Base-by-base conservation (phyloP, 2,797 vertebrate species). In the Coregonus sp. region DNA sequence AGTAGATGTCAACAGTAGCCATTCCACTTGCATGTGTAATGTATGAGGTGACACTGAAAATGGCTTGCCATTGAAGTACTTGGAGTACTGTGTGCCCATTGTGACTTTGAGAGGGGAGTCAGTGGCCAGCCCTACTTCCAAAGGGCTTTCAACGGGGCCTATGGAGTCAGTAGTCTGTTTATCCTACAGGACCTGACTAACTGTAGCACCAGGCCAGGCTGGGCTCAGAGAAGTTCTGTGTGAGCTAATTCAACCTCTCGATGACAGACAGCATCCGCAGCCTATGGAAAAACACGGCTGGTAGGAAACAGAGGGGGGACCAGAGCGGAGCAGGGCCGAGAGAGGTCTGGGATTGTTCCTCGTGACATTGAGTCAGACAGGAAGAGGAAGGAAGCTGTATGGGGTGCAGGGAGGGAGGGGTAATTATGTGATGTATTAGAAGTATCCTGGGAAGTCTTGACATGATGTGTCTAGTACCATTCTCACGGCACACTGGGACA, bases 291-390 rank as follows among this genome's bases (percentile, higher is more conserved):
- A 75, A 16, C 63, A 74, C 59, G 63, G 16, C 29, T 63, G 54
- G 12, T 14, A 25, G 61, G 75, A 80, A 82, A 75, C 66, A 76
- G 83, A 78, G 75, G 81, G 84, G 83, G 75, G 77, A 86, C 84
- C 51, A 15, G 14, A 50, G 74, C 14, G 75, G 81, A 86, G 81
- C 77, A 25, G n/a, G n/a, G 7, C 5, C 15, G n/a, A 61, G 5
- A 25, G n/a, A 7, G 59, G 59, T 9, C 59, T 7, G n/a, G 70
- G 78, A 77, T 88, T 90, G 88, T 88, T 80, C 79, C 79, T 79
- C 7, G 71, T 80, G 78, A 86, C 82, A 88, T 73, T 85, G 86
- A 92, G 89, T 92, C 90, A 91, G 84, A 89, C 90, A 86, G 91
- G 90, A 94, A 92, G 86, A 79, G 83, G 47, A 74, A 83, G 90